Conservation (phyloP, 1,140 invertebrate genomes). For the Ruditapes philippinarum region DNA sequence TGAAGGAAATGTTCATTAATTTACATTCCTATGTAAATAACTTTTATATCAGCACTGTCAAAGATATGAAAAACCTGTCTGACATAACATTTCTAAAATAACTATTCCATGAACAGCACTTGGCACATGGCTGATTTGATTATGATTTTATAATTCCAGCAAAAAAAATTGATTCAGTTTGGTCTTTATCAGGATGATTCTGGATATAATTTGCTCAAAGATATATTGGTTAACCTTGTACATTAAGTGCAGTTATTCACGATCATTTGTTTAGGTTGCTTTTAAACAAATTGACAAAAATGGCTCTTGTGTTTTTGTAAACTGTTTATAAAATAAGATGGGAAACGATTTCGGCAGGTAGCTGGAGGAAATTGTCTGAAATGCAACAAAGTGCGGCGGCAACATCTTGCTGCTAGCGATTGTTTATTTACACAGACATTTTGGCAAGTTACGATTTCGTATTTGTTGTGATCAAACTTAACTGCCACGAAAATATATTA, state of each 20-base stretch:
- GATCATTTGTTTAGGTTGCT: not conserved
- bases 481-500: too few relatives aligned
- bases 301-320: not conserved
- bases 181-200: not conserved
- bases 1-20: not conserved
- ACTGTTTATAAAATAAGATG: slow-evolving; percentile 42
- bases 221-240: not conserved
- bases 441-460: too few relatives aligned
- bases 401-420: too few relatives aligned
- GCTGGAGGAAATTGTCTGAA: not conserved
- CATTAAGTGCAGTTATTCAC: not conserved
- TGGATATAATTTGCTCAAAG: not conserved
- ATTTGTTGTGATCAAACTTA: too few relatives aligned
- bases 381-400: not conserved
- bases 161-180: not conserved
- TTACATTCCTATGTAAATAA: not conserved
- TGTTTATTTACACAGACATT: too few relatives aligned
- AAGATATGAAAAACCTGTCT: slow-evolving; percentile 4
- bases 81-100: slow-evolving; percentile 3
- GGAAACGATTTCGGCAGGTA: not conserved
- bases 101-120: not conserved
- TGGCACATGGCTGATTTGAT: not conserved
- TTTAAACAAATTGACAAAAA: slow-evolving; percentile 42
- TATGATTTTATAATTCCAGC: not conserved
- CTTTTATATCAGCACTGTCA: not conserved